These are phyloP conservation scores for Thunnus maccoyii DNA, from an alignment of 2,113 vertebrate species.

Conservation along the genomic window DNA sequence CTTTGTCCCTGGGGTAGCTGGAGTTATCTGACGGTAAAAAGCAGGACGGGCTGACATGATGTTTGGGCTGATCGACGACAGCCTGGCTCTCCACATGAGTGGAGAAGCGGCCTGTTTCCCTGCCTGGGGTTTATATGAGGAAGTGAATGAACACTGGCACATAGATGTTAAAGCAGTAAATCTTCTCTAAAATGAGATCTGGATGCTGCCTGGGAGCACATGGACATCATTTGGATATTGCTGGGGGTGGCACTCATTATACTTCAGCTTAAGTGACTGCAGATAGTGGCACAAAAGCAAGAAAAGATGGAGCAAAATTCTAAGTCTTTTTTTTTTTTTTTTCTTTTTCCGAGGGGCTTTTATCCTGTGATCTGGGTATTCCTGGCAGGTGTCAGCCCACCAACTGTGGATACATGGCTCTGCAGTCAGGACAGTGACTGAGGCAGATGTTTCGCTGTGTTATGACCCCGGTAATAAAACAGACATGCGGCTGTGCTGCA, in stretches of 20 bases:
- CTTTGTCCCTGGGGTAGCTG: constrained; percentile 45
- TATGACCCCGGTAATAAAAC: constrained; percentile 66
- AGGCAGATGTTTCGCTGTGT: constrained; percentile 76
- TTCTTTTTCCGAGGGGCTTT: neutral
- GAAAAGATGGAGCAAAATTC: neutral
- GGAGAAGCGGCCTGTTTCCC: constrained; percentile 28
- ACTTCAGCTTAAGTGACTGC: constrained; percentile 27
- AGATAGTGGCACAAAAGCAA: constrained; percentile 1
- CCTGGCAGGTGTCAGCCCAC: constrained; percentile 44
- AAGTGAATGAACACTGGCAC: constrained; percentile 28
- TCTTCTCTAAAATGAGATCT: constrained; percentile 45
- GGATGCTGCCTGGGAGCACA: constrained; percentile 27
- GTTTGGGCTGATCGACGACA: constrained; percentile 64
- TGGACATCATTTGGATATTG: constrained; percentile 6
- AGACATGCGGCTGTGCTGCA: constrained; percentile 64
- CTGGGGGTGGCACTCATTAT: constrained; percentile 11
- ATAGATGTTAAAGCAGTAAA: constrained; percentile 44
- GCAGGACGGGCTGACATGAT: constrained; percentile 41
- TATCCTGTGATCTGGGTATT: constrained; percentile 14
- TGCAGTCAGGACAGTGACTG: constrained; percentile 44
- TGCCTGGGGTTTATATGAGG: constrained; percentile 44
- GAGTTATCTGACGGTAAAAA: constrained; percentile 53
- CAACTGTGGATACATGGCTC: constrained; percentile 55
- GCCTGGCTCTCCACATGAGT: constrained; percentile 16
- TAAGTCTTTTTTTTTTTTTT: neutral